Percentiles rank a stretch among this genome's conserved stretches.
phyloP scores from a whole-genome alignment of 2,797 vertebrate species.

The Oophaga sylvatica region DNA sequence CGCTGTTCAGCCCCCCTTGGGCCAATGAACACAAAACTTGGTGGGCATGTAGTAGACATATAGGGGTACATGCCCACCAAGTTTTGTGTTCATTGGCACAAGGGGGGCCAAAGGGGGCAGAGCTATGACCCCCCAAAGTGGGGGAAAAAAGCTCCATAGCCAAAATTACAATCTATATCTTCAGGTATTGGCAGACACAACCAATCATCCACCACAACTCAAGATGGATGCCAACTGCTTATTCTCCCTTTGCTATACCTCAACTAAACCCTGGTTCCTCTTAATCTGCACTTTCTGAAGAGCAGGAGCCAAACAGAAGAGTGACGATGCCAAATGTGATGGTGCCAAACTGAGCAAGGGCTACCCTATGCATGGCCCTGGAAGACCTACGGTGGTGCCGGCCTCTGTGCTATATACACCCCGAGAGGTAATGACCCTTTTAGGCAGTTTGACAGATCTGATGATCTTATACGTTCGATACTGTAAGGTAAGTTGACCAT shows the following conservation, averaged over 20 bases:
- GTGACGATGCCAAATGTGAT: not conserved
- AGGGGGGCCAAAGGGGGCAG: too few relatives aligned
- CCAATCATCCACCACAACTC: not conserved
- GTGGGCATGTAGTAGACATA: too few relatives aligned
- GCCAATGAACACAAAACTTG: too few relatives aligned
- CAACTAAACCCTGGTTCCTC: not conserved
- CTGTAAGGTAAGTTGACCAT: not conserved
- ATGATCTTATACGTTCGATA: constrained; percentile 3
- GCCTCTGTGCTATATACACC: not conserved
- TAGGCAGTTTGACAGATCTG: not conserved
- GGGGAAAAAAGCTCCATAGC: too few relatives aligned
- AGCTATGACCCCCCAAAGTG: too few relatives aligned
- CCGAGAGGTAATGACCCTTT: not conserved
- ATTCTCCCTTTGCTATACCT: not conserved
- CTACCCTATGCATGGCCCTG: not conserved
- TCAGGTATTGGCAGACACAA: not conserved
- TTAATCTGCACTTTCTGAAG: not conserved
- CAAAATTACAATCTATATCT: not conserved
- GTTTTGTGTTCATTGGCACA: too few relatives aligned
- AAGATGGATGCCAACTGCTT: not conserved
- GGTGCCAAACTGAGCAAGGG: not conserved
- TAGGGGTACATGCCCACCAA: too few relatives aligned
- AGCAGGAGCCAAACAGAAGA: not conserved
- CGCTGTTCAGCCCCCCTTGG: too few relatives aligned
- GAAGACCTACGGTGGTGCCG: too few relatives aligned